Evolutionary conservation across 2,797 vertebrate species (phyloP), one percentile per base, ranked within the genome.

Genomic region (Argya squamiceps): DNA sequence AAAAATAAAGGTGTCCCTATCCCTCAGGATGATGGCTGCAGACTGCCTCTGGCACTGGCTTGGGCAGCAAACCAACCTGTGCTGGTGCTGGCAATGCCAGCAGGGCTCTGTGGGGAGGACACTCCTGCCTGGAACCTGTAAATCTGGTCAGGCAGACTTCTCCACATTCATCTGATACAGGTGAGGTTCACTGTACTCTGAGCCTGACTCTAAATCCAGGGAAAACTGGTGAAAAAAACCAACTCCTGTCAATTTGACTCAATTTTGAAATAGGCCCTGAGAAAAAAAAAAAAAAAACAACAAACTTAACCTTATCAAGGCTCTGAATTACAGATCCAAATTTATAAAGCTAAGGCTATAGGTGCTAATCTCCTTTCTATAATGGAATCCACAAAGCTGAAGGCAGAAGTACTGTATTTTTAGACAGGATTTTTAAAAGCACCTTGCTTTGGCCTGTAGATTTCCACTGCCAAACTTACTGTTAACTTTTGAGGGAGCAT

Each of bases 271-370:
- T 15, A 89, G 46, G 20, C 8, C 5, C 17, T 58, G 47, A 79
- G 41, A 0, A 36, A n/a, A 22, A 63, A 71, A 87, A 52, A 62
- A 43, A 11, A 41, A 39, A 44, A 44, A 43, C 17, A 43, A 44
- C 11, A 2, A 8, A 67, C 69, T 95, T 88, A 94, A 91, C 80
- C 76, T 88, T 93, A 88, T 93, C 94, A 92, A 92, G 34, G 83
- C 63, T 95, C 92, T 94, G 93, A 96, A 84, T 93, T 92, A 88
- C 93, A 95, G 89, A 96, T 88, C 83, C 79, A 95, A 85, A 96
- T 94, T 93, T 86, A 92, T 59, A 86, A 90, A 76, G 65, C 83
- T 86, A 84, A 93, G 65, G 83, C 76, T 95, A 49, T 8, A 88
- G 79, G 90, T 12, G 4, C n/a, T 90, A 69, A 92, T 91, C 74